Base-by-base conservation (phyloP, 2,113 vertebrate species). In the Hiodon tergisus region DNA sequence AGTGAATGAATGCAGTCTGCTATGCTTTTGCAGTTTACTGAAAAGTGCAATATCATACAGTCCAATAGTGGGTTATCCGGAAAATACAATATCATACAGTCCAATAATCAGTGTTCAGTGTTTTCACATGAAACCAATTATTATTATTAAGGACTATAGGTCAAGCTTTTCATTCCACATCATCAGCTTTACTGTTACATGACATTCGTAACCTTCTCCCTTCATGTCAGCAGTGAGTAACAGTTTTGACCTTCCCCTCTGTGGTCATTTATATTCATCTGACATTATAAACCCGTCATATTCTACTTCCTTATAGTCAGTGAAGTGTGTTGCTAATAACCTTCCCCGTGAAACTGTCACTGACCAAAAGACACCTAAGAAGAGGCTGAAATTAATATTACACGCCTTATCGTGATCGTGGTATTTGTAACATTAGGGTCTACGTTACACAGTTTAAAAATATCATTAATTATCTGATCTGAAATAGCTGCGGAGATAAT, bases 251-350 rank as follows among this genome's bases (percentile, higher is more conserved):
- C 57, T 70, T 58, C 71, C 61, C 53, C 60, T 80, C 48, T 53
- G 60, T 46, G 69, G 75, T 77, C 57, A 71, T 77, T 63, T 73
- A 69, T 74, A 75, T 74, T 77, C 76, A 77, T 74, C 61, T 31
- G 75, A 75, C 72, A 71, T 78, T 73, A 63, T 58, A 71, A 73
- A 31, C 51, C 52, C 54, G 47, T 53, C 46, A 72, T 72, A 52
- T 72, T 77, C 71, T 74, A 61, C 50, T 60, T 60, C 70, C 57
- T 14, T 50, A 6, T 71, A 66, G 70, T 66, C 57, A 67, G 67
- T 75, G 67, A 48, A 59, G 70, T 71, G 70, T 31, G 8, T 6
- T 14, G 60, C 46, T 60, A 58, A 60, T 60, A 48, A 71, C 70
- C 70, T 71, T 46, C 14, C 4, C 70, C 57, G 31, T 31, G 31